phyloP scores from a whole-genome alignment of 2,797 vertebrate genomes.

The Gobio occitaniae region DNA sequence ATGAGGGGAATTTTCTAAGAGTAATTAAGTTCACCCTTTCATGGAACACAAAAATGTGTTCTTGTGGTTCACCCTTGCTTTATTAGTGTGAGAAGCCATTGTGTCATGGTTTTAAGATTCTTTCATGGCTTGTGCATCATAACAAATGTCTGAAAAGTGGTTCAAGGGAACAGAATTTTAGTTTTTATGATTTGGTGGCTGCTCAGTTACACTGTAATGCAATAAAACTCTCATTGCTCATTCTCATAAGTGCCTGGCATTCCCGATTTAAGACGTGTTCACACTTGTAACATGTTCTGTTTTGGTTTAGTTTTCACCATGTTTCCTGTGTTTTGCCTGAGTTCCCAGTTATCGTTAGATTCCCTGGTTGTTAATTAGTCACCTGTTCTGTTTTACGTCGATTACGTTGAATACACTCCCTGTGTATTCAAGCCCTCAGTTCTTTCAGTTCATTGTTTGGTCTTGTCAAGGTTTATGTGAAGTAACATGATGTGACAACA shows the following conservation, averaged over 20 bases:
- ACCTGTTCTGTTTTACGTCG: too few relatives aligned
- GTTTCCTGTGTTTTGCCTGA: neutral
- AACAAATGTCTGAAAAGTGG: conserved; percentile 2
- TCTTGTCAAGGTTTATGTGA: too few relatives aligned
- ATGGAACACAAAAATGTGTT: neutral
- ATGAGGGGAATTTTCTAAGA: neutral
- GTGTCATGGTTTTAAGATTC: neutral
- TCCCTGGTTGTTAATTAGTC: neutral
- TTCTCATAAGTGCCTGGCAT: neutral
- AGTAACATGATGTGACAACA: neutral
- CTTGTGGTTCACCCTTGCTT: neutral
- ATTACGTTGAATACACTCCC: too few relatives aligned
- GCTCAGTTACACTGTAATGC: neutral
- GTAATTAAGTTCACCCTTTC: too few relatives aligned
- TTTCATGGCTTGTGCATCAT: neutral
- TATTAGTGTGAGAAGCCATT: conserved; percentile 20
- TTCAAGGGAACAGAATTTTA: neutral
- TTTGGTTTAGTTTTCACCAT: neutral
- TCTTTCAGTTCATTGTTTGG: too few relatives aligned
- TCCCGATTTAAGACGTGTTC: neutral
- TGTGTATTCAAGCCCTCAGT: too few relatives aligned
- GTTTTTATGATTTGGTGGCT: neutral
- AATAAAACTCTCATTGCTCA: neutral
- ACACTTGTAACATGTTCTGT: neutral
- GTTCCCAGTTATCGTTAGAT: neutral